Conservation (phyloP, 2,113 vertebrate species). For the Octodon degus region DNA sequence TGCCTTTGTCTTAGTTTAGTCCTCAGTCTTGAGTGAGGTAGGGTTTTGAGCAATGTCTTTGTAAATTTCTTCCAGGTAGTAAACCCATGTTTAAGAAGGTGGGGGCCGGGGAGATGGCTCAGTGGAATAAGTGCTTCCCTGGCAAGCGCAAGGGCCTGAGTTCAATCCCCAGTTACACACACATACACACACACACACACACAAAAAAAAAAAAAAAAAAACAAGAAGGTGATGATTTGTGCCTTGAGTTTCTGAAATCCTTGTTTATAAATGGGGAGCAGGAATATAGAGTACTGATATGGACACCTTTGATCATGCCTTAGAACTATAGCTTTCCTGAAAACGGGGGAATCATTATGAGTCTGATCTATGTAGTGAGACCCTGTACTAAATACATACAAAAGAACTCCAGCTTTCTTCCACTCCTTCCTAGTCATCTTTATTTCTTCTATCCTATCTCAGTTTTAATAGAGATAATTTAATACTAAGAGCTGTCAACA, state of each 20-base stretch:
- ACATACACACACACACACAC: no score
- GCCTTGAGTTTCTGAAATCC: not conserved
- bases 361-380: no score
- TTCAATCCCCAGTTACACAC: no score
- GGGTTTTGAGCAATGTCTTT: not conserved
- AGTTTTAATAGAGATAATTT: not conserved
- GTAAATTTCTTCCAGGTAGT: not conserved
- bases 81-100: not conserved
- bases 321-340: not conserved
- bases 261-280: not conserved
- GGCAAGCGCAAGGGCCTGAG: no score
- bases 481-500: constrained; percentile 38
- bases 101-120: no score
- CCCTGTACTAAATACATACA: no score
- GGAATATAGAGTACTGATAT: not conserved
- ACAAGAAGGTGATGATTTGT: not conserved
- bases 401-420: not conserved
- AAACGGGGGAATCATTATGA: no score
- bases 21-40: not conserved
- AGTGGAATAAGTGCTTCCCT: no score
- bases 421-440: not conserved
- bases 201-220: no score
- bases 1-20: not conserved
- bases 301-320: not conserved
- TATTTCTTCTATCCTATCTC: no score